Evolutionary conservation across 2,797 vertebrate genomes (phyloP).

Genomic region (Lithobates pipiens): DNA sequence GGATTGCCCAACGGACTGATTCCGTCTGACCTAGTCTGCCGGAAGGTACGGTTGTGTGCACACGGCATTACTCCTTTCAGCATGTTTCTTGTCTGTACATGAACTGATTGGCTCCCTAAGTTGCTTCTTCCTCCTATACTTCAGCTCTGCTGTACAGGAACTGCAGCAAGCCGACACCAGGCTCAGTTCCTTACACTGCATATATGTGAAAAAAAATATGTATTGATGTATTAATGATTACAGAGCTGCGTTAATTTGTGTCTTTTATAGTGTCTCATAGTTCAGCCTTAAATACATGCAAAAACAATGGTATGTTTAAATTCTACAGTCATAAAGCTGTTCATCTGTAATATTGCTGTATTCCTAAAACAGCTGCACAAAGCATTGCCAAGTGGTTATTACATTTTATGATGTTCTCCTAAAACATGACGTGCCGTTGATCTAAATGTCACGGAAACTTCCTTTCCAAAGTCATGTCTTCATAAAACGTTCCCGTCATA

Average conservation of each 20-base stretch:
- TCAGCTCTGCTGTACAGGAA: background rate
- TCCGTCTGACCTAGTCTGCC: too few species aligned
- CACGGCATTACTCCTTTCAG: too few species aligned
- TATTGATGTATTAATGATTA: too few species aligned
- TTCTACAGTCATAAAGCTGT: background rate
- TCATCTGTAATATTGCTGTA: background rate
- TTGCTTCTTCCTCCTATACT: background rate
- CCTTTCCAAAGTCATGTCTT: constrained; percentile 43
- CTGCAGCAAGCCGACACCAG: background rate
- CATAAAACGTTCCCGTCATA: constrained; percentile 46
- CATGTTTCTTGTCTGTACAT: background rate
- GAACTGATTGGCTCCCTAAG: too few species aligned
- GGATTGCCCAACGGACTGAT: too few species aligned
- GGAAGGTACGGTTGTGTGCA: too few species aligned
- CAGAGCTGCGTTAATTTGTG: too few species aligned
- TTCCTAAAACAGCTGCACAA: constrained; percentile 14
- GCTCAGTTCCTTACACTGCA: background rate
- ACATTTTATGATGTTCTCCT: constrained; percentile 43
- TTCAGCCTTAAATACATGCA: background rate
- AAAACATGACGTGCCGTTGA: constrained; percentile 36
- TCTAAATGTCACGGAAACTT: constrained; percentile 46
- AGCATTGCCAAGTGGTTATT: constrained; percentile 28
- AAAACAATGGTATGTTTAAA: background rate
- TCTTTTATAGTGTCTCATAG: too few species aligned
- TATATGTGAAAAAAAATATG: background rate